Conservation (phyloP, 2,113 vertebrate species). For the Himantopus leucocephalus region DNA sequence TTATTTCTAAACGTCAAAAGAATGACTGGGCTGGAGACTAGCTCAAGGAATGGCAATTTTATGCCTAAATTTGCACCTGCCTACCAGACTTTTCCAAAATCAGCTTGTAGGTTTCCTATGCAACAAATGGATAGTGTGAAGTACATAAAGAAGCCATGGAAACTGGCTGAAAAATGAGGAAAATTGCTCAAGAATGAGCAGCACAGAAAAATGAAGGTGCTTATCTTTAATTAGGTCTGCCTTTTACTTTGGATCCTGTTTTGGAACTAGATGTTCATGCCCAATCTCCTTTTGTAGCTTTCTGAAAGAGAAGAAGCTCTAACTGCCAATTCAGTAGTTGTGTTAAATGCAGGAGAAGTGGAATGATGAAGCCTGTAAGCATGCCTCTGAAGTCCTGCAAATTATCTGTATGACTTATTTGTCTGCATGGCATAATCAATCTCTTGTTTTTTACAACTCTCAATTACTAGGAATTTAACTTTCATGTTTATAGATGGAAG, state of each 20-base stretch:
- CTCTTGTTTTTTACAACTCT: background rate
- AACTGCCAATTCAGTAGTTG: background rate
- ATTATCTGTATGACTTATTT: background rate
- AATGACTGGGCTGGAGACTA: background rate
- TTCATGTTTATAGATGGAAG: background rate
- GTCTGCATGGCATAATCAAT: background rate
- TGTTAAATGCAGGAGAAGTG: background rate
- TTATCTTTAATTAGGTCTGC: background rate
- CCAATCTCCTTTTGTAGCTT: background rate
- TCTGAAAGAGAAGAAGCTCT: background rate
- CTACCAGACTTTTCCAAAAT: background rate
- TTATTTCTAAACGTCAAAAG: background rate
- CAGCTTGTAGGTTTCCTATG: background rate
- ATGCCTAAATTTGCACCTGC: background rate
- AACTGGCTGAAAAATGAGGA: background rate
- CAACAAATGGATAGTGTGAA: background rate
- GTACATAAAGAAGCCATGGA: background rate
- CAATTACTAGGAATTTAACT: background rate
- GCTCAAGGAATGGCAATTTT: background rate
- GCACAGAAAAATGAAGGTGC: background rate
- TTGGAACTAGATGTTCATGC: background rate
- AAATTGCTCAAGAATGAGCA: background rate
- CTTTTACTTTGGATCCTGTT: background rate
- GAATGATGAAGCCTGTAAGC: background rate
- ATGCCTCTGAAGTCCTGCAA: background rate